Evolutionary conservation across 2,113 vertebrate species (phyloP), one percentile per base, ranked within the genome.

Genomic region (Parus major): DNA sequence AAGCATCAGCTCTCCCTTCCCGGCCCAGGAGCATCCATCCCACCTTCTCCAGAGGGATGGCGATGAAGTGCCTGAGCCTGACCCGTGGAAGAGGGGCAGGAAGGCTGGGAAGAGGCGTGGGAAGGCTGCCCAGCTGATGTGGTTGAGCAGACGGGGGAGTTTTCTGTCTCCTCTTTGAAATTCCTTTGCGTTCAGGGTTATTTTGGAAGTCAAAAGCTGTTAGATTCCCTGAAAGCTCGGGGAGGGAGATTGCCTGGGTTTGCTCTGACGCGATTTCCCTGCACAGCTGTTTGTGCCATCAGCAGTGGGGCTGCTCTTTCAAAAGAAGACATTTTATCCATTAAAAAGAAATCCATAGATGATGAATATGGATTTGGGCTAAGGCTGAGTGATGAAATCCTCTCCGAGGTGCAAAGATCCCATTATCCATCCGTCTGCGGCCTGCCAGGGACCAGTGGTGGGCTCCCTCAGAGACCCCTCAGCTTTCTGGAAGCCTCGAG

Each of bases 251-350:
- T 44, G 94, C 73, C 86, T 56, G 86, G 65, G 60, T 76, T 70
- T 55, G 80, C 69, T 95, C 83, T 82, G 96, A 88, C 19, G 57
- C 35, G 84, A 53, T 73, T 92, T 50, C 88, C 69, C 92, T 28
- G 64, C 89, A 94, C 96, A 97, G 96, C 95, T 97, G 96, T 95
- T 96, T 94, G 92, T 92, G 89, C 86, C 90, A 97, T 97, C 95
- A 96, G 72, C 83, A 64, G 70, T 44, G 35, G 88, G 88, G 65
- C 31, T 95, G 59, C 88, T 95, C 68, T 73, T 63, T 73, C 60
- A 77, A 91, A 93, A 86, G 82, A 75, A 95, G 95, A 73, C 73
- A 92, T 94, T 97, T 95, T 90, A 95, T 86, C 92, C 93, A 73
- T 96, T 96, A 95, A 94, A 94, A 95, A 92, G 89, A 95, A 89